phyloP scores from a whole-genome alignment of 2,797 vertebrate genomes.

The Aselliscus stoliczkanus region DNA sequence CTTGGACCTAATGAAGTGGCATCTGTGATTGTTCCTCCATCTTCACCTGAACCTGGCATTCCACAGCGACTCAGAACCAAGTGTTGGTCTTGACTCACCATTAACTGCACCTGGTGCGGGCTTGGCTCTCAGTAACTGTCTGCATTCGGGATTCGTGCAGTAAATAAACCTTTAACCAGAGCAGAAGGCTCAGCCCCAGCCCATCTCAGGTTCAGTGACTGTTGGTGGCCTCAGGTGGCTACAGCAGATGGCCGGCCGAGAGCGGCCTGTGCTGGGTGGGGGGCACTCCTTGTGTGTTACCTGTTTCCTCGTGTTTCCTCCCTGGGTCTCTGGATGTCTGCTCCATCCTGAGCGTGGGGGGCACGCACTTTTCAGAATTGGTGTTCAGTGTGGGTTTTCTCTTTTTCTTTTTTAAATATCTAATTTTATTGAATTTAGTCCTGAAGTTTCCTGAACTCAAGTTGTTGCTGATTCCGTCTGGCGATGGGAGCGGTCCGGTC shows the following conservation, averaged over 20 bases:
- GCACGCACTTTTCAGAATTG: accelerated
- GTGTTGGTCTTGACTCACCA: not conserved
- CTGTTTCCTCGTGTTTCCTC: accelerated
- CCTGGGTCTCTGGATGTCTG: too few species aligned
- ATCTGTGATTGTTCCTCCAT: not conserved
- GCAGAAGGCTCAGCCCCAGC: not conserved
- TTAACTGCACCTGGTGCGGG: accelerated
- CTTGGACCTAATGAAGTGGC: not conserved
- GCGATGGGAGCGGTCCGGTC: accelerated
- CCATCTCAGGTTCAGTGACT: accelerated
- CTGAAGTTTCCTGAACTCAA: not conserved
- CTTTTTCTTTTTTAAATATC: too few species aligned
- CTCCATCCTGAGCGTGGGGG: not conserved
- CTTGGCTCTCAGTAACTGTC: not conserved
- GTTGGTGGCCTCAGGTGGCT: not conserved
- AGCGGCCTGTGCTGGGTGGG: accelerated
- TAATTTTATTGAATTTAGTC: not conserved
- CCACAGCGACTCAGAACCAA: accelerated
- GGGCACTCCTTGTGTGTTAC: too few species aligned
- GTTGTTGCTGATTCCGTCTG: not conserved
- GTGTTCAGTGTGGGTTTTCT: not conserved
- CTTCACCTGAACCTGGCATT: not conserved
- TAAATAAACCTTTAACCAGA: not conserved
- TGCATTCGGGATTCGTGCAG: too few species aligned
- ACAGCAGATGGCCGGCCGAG: not conserved